Conservation (phyloP, 64 coral and sea anemone species). For the Platygyra sinensis region DNA sequence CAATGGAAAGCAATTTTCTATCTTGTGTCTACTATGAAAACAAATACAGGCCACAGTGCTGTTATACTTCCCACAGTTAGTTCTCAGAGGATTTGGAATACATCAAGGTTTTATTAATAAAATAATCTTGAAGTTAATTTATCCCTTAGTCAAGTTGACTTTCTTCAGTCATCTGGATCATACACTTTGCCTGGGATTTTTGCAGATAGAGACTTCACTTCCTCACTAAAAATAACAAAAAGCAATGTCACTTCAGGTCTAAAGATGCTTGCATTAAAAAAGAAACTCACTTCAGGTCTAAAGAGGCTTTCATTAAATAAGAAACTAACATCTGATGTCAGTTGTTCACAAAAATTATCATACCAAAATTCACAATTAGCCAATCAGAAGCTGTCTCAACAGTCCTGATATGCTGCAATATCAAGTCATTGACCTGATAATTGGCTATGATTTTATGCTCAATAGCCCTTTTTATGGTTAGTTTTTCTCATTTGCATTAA, state of each 20-base stretch:
- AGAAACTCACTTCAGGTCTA: background rate
- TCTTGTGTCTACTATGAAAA: background rate
- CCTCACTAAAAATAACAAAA: background rate
- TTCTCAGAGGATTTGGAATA: background rate
- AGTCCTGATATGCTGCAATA: too few relatives aligned
- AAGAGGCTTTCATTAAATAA: background rate
- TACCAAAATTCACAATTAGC: background rate
- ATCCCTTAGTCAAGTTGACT: background rate
- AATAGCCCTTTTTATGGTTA: too few relatives aligned
- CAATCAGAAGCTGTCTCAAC: too few relatives aligned
- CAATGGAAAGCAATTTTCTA: too few relatives aligned
- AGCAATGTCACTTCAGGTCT: background rate
- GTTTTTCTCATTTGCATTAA: too few relatives aligned
- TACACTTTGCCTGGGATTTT: slow-evolving; percentile 42
- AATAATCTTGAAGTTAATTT: background rate
- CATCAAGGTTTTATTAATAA: background rate
- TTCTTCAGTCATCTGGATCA: background rate
- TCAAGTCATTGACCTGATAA: too few relatives aligned
- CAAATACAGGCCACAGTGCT: background rate
- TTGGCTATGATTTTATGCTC: too few relatives aligned
- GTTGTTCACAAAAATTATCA: background rate
- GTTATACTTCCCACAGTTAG: background rate
- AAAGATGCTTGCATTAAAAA: background rate
- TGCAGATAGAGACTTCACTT: background rate
- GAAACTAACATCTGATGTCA: background rate